Evolutionary conservation across 2,797 vertebrate genomes (phyloP).

Genomic region (Alosa sapidissima): DNA sequence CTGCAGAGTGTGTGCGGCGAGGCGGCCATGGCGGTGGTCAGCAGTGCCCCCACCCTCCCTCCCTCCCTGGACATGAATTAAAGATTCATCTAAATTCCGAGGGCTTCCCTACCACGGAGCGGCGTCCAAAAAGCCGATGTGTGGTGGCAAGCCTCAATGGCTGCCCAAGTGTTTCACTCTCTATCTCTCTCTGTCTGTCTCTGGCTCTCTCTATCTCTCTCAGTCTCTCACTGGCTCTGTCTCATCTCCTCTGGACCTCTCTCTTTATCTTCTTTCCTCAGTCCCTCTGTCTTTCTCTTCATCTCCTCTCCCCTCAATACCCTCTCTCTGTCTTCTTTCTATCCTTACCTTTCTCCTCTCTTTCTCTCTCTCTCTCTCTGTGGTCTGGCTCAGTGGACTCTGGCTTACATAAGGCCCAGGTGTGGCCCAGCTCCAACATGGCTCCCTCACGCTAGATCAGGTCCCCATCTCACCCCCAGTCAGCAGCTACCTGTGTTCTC

Average conservation of each 20-base stretch:
- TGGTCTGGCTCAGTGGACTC: background rate
- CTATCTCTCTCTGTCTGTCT: background rate
- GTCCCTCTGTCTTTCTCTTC: background rate
- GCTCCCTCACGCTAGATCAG: background rate
- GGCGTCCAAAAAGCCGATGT: slow-evolving; percentile 7
- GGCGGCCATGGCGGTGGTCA: background rate
- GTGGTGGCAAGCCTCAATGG: background rate
- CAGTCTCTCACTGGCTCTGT: background rate
- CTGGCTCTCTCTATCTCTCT: background rate
- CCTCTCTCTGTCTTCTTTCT: background rate
- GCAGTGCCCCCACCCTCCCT: background rate
- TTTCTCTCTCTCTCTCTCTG: background rate
- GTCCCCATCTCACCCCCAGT: background rate
- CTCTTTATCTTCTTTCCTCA: background rate
- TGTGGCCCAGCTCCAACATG: background rate
- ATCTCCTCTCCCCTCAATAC: background rate
- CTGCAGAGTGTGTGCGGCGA: slow-evolving; percentile 38
- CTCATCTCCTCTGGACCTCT: background rate
- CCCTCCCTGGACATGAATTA: slow-evolving; percentile 36
- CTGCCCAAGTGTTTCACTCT: background rate
- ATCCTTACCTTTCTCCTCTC: background rate
- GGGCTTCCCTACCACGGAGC: slow-evolving; percentile 36
- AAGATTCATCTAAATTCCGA: slow-evolving; percentile 60
- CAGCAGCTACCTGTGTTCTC: background rate
- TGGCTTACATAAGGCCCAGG: background rate